Percentiles rank a stretch among this genome's conserved stretches.
phyloP scores from a whole-genome alignment of 2,113 vertebrate genomes.

The Abramis brama region DNA sequence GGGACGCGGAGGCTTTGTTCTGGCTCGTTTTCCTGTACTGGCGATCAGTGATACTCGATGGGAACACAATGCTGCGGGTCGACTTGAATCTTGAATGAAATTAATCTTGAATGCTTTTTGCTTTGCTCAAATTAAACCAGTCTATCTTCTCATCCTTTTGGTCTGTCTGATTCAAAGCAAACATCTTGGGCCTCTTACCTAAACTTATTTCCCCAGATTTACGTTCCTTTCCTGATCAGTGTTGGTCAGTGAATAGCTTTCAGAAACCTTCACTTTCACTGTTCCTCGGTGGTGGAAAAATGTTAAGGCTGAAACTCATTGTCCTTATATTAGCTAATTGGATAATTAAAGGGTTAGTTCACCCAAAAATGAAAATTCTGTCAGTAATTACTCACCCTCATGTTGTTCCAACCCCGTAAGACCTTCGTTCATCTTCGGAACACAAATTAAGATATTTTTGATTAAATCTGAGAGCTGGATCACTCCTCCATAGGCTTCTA shows the following conservation, averaged over 20 bases:
- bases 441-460: too few relatives aligned
- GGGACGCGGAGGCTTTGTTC: conserved; percentile 33
- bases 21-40: background rate
- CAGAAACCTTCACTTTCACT: background rate
- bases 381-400: too few relatives aligned
- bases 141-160: conserved; percentile 16
- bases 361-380: too few relatives aligned
- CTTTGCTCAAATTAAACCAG: background rate
- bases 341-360: too few relatives aligned
- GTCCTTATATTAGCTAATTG: background rate
- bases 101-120: background rate
- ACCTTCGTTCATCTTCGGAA: too few relatives aligned
- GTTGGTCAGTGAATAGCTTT: background rate
- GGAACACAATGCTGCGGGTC: conserved; percentile 1
- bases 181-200: background rate
- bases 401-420: too few relatives aligned
- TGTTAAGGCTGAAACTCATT: too few relatives aligned
- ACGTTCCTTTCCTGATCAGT: background rate
- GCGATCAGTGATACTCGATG: background rate
- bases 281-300: background rate
- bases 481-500: too few relatives aligned
- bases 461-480: too few relatives aligned
- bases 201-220: background rate
- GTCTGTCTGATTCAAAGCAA: background rate
- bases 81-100: conserved; percentile 7